Percentiles rank a stretch among this genome's conserved stretches.
Conservation (phyloP, 1,140 invertebrate genomes). For the Pygmarrhopalites habei region DNA sequence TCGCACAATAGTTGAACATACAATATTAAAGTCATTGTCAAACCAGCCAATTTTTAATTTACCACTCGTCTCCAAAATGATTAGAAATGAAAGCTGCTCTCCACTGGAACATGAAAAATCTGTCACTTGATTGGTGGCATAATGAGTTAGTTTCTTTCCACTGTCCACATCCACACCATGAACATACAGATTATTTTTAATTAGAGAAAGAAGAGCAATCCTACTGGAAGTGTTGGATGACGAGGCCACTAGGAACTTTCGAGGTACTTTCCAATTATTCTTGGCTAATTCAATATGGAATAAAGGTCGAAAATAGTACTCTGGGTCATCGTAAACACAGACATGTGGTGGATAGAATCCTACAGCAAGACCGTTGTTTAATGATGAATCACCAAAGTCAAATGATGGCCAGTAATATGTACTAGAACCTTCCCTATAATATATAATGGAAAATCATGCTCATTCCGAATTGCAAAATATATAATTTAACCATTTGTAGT, state of each 20-base stretch:
- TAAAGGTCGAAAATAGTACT: constrained; percentile 22
- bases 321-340: constrained; percentile 36
- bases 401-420: constrained; percentile 31
- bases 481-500: too few species aligned
- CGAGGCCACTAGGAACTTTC: constrained; percentile 16
- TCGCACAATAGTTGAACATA: constrained; percentile 15
- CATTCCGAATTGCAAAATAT: too few species aligned
- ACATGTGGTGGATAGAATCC: constrained; percentile 38
- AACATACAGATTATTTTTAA: constrained; percentile 28
- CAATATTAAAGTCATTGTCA: constrained; percentile 26
- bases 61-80: constrained; percentile 11
- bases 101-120: constrained; percentile 25
- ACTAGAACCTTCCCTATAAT: constrained; percentile 31
- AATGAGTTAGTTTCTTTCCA: constrained; percentile 23
- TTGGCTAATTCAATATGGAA: constrained; percentile 28
- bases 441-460: too few species aligned
- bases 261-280: constrained; percentile 28
- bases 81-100: constrained; percentile 10
- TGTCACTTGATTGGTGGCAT: constrained; percentile 18
- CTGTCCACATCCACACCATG: constrained; percentile 25
- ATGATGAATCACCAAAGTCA: constrained; percentile 20
- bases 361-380: constrained; percentile 14
- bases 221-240: background rate
- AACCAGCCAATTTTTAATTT: constrained; percentile 30
- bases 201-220: constrained; percentile 23